phyloP scores from a whole-genome alignment of 2,113 vertebrate genomes.

The Paraplagusia blochii region DNA sequence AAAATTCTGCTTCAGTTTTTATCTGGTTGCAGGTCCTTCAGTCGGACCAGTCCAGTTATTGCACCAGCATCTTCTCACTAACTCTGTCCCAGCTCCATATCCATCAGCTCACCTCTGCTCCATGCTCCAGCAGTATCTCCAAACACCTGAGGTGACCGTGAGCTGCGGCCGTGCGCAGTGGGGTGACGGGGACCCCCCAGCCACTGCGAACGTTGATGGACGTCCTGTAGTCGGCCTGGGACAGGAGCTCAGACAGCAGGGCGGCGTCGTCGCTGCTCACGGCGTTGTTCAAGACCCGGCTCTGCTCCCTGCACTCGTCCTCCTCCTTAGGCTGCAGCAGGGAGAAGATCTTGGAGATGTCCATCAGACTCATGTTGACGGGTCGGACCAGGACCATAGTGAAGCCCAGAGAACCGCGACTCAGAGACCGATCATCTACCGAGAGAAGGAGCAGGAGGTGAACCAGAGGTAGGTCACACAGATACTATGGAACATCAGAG shows the following conservation, averaged over 20 bases:
- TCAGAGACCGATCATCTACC: conserved; percentile 57
- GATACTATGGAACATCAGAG: not conserved
- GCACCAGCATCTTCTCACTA: too few relatives aligned
- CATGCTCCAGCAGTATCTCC: conserved; percentile 81
- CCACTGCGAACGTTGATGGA: conserved; percentile 84
- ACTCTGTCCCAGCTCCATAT: too few relatives aligned
- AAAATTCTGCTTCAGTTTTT: too few relatives aligned
- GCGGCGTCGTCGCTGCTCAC: conserved; percentile 76
- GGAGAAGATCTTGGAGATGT: conserved; percentile 92
- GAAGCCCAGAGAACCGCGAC: conserved; percentile 44
- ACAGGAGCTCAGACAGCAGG: conserved; percentile 77
- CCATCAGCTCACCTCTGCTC: conserved; percentile 75
- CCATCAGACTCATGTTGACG: conserved; percentile 86
- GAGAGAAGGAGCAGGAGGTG: conserved; percentile 6
- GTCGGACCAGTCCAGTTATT: too few relatives aligned
- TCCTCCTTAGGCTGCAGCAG: conserved; percentile 84
- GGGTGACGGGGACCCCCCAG: conserved; percentile 88
- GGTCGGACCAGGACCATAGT: conserved; percentile 55
- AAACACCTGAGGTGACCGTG: conserved; percentile 81
- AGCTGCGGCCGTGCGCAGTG: conserved; percentile 83
- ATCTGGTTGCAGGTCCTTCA: too few relatives aligned
- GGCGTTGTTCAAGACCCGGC: conserved; percentile 78
- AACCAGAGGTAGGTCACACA: conserved; percentile 2
- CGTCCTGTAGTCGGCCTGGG: conserved; percentile 79
- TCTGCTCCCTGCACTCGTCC: conserved; percentile 73